Conservation (phyloP, 2,888 invertebrate genomes). For the Pammene aurita region DNA sequence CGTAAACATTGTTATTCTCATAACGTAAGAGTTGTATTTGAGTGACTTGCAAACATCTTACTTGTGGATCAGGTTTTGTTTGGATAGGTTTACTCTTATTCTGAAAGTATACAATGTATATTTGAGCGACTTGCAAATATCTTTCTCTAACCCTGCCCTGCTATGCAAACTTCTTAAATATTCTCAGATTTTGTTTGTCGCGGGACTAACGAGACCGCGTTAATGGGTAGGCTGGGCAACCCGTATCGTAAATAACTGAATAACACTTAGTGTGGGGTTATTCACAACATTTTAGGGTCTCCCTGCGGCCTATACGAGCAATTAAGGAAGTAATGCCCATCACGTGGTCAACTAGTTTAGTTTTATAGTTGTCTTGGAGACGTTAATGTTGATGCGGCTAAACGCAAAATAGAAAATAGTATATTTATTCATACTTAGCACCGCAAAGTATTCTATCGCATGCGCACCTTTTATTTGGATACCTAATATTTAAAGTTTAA, state of each 20-base stretch:
- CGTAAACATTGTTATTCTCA: not conserved
- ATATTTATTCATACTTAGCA: not conserved
- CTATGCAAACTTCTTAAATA: conserved; percentile 44
- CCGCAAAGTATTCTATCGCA: too few species aligned
- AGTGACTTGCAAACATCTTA: not conserved
- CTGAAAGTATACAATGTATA: not conserved
- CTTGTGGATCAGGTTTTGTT: not conserved
- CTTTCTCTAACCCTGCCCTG: conserved; percentile 4
- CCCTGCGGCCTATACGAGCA: conserved; percentile 47
- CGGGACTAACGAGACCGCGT: conserved; percentile 52
- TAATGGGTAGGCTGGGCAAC: conserved; percentile 52
- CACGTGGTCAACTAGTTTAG: conserved; percentile 50
- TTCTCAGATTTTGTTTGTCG: conserved; percentile 56
- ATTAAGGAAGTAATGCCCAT: conserved; percentile 47
- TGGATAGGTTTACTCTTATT: not conserved
- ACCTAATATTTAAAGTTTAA: too few species aligned
- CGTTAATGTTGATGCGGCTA: conserved; percentile 45
- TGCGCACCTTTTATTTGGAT: too few species aligned
- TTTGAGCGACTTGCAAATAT: not conserved
- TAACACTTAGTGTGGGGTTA: conserved; percentile 54
- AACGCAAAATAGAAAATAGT: not conserved
- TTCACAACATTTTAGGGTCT: conserved; percentile 46
- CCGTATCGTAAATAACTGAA: conserved; percentile 59
- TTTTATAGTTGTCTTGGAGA: conserved; percentile 47
- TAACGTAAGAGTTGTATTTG: not conserved